Base-by-base conservation (phyloP, 2,888 invertebrate genomes). In the Cataglyphis altisquamis region DNA sequence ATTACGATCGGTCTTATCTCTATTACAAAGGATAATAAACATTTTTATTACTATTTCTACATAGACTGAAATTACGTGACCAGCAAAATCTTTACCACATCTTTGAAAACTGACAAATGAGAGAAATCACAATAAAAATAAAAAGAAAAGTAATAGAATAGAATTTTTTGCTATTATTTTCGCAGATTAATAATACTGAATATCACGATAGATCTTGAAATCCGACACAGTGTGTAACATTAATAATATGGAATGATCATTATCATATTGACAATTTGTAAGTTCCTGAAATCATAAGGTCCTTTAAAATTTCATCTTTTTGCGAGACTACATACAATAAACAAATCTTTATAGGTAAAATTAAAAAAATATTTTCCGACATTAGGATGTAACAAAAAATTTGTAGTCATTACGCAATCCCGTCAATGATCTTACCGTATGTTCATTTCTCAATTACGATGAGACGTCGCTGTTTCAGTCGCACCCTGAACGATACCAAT, bases 401-500 rank as follows among this genome's bases (percentile, higher is more conserved):
- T 57, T 12, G 41, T 12, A 41, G 5, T 78, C 36, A n/a, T 60
- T 78, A 85, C 85, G 84, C 88, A 80, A 82, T 80, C 62, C 86
- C 84, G 83, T 85, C 77, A 83, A 25, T 89, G 86, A 89, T 86
- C 90, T 86, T 84, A 86, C 82, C 83, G 77, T 10, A 63, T 66
- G 83, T 84, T 85, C 83, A 68, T 87, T 89, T 86, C 72, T 82
- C 82, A 82, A 82, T 74, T 36, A 74, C 73, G 62, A 64, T 77
- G 63, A 52, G 67, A 84, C 80, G 39, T 74, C 75, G 57, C 67
- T 68, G 60, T 45, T 67, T 73, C 78, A 88, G 82, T 87, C 88
- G 86, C 92, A 89, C 87, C 89, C 86, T 85, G 88, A 89, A 90
- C 84, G 81, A 78, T 83, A 67, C 57, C 55, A 78, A 75, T 87